These are phyloP conservation scores for Helleia helle DNA, from an alignment of 2,888 invertebrate species.

Conservation along the genomic window DNA sequence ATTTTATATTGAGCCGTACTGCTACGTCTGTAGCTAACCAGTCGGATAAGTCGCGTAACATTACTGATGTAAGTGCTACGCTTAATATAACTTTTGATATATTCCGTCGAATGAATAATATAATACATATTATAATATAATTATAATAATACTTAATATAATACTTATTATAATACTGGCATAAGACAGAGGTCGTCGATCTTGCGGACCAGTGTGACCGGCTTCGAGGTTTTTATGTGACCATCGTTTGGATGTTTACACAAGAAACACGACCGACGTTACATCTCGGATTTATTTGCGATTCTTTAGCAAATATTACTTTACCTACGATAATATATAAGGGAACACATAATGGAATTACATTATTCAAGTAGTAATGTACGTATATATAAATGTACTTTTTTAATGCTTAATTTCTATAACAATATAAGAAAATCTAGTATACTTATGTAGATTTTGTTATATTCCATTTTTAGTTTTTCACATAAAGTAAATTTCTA, in stretches of 20 bases:
- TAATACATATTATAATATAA: neutral
- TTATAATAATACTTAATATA: neutral
- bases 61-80: constrained; percentile 52
- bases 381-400: too few species aligned
- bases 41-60: constrained; percentile 44
- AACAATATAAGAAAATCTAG: too few species aligned
- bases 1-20: neutral
- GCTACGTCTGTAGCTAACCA: constrained; percentile 31
- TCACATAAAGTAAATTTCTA: too few species aligned
- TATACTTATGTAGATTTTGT: too few species aligned
- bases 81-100: too few species aligned
- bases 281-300: constrained; percentile 23
- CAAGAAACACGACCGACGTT: constrained; percentile 37
- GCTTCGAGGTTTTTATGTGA: constrained; percentile 62
- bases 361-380: too few species aligned
- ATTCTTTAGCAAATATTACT: too few species aligned
- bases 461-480: too few species aligned
- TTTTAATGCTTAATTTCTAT: too few species aligned
- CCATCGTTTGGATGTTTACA: constrained; percentile 57
- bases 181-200: constrained; percentile 54
- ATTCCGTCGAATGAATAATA: too few species aligned
- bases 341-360: too few species aligned
- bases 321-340: too few species aligned
- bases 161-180: neutral
- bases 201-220: constrained; percentile 63